phyloP scores from a whole-genome alignment of 1,140 invertebrate species.

The Cyclina sinensis region DNA sequence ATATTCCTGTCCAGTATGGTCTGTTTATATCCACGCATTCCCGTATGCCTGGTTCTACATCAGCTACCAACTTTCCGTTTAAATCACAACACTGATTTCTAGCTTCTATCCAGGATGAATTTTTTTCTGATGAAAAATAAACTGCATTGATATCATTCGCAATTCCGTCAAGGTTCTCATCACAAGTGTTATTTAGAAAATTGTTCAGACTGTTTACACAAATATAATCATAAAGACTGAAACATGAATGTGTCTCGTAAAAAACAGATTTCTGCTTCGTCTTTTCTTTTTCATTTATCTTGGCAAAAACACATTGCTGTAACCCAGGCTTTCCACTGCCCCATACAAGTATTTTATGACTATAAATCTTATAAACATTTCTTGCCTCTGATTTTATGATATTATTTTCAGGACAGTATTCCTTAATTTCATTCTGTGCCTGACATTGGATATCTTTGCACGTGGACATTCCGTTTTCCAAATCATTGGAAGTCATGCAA shows the following conservation, averaged over 20 bases:
- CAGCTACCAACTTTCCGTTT: neutral
- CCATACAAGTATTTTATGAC: neutral
- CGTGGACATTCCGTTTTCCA: neutral
- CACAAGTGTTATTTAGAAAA: neutral
- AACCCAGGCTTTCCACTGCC: neutral
- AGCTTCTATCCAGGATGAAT: neutral
- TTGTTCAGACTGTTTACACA: neutral
- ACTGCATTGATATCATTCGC: neutral
- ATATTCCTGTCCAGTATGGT: neutral
- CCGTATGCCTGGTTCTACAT: neutral
- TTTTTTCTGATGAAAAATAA: neutral
- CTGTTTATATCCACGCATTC: neutral
- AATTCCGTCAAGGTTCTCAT: neutral
- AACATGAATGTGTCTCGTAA: neutral
- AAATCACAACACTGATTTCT: neutral
- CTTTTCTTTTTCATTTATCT: neutral
- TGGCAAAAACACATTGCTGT: neutral
- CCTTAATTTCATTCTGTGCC: neutral
- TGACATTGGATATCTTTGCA: neutral
- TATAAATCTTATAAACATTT: neutral
- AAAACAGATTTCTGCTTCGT: neutral
- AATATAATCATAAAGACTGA: neutral
- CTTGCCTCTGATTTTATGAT: neutral
- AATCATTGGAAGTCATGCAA: neutral
- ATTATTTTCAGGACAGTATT: neutral